Evolutionary conservation across 1,140 invertebrate species (phyloP).

Genomic region (Zophobas morio): DNA sequence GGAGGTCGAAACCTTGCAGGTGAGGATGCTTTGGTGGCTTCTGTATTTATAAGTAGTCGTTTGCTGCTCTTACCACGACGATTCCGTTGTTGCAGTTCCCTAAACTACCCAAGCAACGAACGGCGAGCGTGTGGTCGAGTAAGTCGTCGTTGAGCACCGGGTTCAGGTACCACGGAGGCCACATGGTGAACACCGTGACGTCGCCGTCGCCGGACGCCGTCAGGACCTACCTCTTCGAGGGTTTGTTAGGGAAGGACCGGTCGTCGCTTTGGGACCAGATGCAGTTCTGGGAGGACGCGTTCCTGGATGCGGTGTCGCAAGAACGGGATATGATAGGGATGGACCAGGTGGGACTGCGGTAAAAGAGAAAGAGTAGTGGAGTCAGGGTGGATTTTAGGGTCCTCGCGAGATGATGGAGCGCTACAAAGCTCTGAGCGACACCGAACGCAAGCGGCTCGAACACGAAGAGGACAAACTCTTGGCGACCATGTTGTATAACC

Average conservation of each 20-base stretch:
- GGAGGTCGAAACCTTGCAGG: conserved; percentile 90
- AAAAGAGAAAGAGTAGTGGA: background rate
- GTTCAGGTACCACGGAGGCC: conserved; percentile 90
- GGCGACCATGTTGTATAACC: conserved; percentile 96
- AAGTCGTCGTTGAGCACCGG: conserved; percentile 92
- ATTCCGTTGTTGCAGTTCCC: conserved; percentile 71
- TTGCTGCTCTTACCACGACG: background rate
- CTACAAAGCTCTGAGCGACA: conserved; percentile 94
- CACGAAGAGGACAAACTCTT: conserved; percentile 98
- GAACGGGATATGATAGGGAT: conserved; percentile 99
- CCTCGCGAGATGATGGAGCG: conserved; percentile 99
- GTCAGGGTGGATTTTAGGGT: conserved; percentile 70
- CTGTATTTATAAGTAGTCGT: background rate
- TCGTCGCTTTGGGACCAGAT: conserved; percentile 98
- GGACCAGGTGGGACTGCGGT: conserved; percentile 81
- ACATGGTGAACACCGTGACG: conserved; percentile 85
- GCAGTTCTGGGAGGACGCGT: conserved; percentile 99
- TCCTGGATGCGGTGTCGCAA: conserved; percentile 98
- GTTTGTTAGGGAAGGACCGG: conserved; percentile 76
- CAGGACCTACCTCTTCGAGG: conserved; percentile 94
- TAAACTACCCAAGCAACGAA: conserved; percentile 80
- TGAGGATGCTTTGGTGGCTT: conserved; percentile 71
- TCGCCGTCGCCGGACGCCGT: conserved; percentile 89
- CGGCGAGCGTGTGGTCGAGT: conserved; percentile 92
- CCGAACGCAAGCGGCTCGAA: conserved; percentile 95